Conservation (phyloP, 2,113 vertebrate species). For the Triplophysa tibetana region DNA sequence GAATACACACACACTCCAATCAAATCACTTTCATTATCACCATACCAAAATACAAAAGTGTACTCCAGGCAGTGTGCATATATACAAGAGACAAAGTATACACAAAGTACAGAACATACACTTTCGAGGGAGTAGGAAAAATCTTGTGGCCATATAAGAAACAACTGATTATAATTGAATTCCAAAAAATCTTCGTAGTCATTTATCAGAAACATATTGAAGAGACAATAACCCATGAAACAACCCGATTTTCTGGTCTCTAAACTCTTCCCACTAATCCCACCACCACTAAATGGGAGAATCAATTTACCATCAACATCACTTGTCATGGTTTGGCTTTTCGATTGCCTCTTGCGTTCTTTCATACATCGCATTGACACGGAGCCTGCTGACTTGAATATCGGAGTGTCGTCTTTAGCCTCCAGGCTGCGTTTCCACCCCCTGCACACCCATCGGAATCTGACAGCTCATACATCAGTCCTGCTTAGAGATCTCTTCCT, state of each 20-base stretch:
- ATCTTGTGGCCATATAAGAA: too few species aligned
- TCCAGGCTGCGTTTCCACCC: not conserved
- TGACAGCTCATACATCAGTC: conserved; percentile 26
- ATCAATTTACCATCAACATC: not conserved
- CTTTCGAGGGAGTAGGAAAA: too few species aligned
- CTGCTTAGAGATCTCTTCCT: conserved; percentile 16
- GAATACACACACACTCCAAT: not conserved
- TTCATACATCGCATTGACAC: conserved; percentile 24
- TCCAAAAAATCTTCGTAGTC: not conserved
- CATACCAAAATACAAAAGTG: too few species aligned
- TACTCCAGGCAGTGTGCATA: too few species aligned
- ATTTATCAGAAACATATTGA: not conserved
- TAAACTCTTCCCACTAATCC: too few species aligned
- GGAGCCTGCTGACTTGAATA: conserved; percentile 10
- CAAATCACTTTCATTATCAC: too few species aligned
- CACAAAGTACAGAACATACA: too few species aligned
- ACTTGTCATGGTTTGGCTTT: not conserved
- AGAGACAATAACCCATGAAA: not conserved
- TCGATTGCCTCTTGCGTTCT: not conserved
- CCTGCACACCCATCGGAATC: not conserved
- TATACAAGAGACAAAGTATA: too few species aligned
- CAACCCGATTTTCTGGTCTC: not conserved
- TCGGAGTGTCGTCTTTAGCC: not conserved
- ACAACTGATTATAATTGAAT: too few species aligned
- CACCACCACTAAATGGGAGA: not conserved